These are phyloP conservation scores for Ormyrus labotus DNA, from an alignment of 2,888 invertebrate species.

Conservation along the genomic window DNA sequence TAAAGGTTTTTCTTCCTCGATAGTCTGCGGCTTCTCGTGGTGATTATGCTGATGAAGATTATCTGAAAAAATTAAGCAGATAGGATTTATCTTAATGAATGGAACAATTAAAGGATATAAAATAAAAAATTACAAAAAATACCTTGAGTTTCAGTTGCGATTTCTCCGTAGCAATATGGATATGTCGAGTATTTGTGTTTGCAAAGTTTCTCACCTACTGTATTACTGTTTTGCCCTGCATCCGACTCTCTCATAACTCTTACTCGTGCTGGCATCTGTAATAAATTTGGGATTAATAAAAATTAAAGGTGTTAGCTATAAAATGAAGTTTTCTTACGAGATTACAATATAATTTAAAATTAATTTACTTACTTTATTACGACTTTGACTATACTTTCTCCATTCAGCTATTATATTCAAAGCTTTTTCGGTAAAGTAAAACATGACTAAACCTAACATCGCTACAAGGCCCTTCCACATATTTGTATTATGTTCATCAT, in stretches of 20 bases:
- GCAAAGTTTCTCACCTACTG: constrained; percentile 82
- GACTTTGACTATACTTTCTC: constrained; percentile 85
- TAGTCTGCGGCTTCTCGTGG: constrained; percentile 67
- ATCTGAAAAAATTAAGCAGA: constrained; percentile 60
- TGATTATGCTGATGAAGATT: constrained; percentile 71
- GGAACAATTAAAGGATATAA: constrained; percentile 6
- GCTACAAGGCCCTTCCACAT: constrained; percentile 92
- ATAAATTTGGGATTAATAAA: constrained; percentile 55
- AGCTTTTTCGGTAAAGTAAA: constrained; percentile 92
- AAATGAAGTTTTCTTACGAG: not conserved
- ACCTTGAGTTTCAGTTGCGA: constrained; percentile 84
- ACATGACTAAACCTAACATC: constrained; percentile 89
- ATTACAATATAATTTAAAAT: constrained; percentile 62
- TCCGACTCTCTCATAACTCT: constrained; percentile 85
- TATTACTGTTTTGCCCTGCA: constrained; percentile 75
- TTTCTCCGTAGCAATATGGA: constrained; percentile 91
- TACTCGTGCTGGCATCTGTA: constrained; percentile 81
- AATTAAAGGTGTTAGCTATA: constrained; percentile 20
- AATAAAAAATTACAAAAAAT: constrained; percentile 51
- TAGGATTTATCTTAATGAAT: not conserved
- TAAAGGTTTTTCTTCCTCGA: constrained; percentile 73
- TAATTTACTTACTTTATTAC: constrained; percentile 78
- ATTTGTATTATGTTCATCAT: constrained; percentile 81
- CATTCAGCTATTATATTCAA: constrained; percentile 88
- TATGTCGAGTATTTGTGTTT: constrained; percentile 94